Percentiles rank a stretch among this genome's conserved stretches.
These are phyloP conservation scores for Clarias batrachus DNA, from an alignment of 2,113 vertebrate species.

Conservation along the genomic window DNA sequence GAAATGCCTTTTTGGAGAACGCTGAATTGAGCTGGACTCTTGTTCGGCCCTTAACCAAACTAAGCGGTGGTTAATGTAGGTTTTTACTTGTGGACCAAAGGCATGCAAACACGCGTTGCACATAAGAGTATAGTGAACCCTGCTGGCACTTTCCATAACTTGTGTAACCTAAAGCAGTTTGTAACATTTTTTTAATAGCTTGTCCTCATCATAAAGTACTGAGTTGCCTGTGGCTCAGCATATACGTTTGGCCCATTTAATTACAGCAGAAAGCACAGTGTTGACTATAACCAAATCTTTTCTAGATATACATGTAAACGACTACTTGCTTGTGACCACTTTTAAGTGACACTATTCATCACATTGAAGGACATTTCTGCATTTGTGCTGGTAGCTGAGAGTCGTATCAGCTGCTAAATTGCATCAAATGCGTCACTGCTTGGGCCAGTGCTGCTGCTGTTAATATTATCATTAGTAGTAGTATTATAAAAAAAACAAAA, in stretches of 20 bases:
- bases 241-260: neutral
- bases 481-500: neutral
- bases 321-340: neutral
- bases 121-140: neutral
- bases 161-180: neutral
- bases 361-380: neutral
- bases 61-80: neutral
- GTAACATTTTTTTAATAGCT: neutral
- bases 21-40: neutral
- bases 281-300: slow-evolving; percentile 11
- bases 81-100: slow-evolving; percentile 14
- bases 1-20: neutral
- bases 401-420: neutral
- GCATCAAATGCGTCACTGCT: neutral
- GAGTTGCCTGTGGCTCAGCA: neutral
- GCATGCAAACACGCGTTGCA: neutral
- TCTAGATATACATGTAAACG: neutral
- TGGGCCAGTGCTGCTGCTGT: neutral
- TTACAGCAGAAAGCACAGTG: slow-evolving; percentile 20
- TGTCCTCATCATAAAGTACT: slow-evolving; percentile 4
- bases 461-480: no score
- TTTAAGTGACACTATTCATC: neutral
- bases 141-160: neutral
- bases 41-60: neutral
- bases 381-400: neutral